A percentile compares a stretch with the other conserved stretches of the same genome.
Conservation (phyloP, 2,113 vertebrate species). For the Equus quagga region DNA sequence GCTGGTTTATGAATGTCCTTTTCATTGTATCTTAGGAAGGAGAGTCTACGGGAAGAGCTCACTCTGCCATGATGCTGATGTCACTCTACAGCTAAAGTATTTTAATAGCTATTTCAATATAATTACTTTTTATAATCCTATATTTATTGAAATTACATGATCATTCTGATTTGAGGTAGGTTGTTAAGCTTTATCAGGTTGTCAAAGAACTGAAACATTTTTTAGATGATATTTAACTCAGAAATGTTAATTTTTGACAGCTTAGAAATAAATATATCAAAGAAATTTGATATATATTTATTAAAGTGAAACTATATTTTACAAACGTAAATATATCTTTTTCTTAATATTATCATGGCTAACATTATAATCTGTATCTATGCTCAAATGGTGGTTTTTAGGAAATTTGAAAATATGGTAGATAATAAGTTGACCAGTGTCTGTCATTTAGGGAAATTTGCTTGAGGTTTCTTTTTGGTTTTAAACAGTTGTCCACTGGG, state of each 20-base stretch:
- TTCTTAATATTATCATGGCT: background rate
- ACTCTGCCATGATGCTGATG: too few species aligned
- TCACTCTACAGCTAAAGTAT: background rate
- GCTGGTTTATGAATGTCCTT: too few species aligned
- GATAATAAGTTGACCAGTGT: background rate
- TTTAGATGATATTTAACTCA: background rate
- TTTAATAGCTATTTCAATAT: background rate
- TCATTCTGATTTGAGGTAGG: background rate
- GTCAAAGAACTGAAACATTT: background rate
- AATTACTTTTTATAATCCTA: background rate
- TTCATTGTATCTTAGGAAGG: too few species aligned
- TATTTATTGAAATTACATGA: background rate
- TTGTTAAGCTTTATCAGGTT: background rate
- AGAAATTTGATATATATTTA: background rate
- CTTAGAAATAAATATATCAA: background rate
- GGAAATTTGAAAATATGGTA: background rate
- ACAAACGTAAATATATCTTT: background rate
- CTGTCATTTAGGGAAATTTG: background rate
- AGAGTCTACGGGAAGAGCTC: too few species aligned
- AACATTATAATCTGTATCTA: background rate
- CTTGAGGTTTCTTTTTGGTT: background rate
- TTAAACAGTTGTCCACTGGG: background rate
- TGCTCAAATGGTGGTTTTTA: background rate
- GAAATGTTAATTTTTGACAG: background rate
- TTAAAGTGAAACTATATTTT: background rate